A percentile compares a stretch with the other conserved stretches of the same genome.
Conservation (phyloP, 2,888 invertebrate species). For the Lacanobia oleracea region DNA sequence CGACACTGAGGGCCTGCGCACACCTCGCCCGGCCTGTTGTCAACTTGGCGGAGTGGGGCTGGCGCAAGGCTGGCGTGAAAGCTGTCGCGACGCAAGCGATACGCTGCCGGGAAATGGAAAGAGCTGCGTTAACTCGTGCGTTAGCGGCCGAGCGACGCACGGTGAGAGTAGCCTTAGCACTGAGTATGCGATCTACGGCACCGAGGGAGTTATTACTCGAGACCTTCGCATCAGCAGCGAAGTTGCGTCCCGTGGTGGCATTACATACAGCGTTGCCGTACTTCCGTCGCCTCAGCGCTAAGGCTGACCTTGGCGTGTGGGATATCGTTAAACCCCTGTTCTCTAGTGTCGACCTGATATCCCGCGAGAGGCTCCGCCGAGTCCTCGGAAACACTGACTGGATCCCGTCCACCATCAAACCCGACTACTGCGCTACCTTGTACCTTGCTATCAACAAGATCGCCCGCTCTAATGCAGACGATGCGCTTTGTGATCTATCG, state of each 20-base stretch:
- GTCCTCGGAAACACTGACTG: slow-evolving; percentile 51
- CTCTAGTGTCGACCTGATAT: slow-evolving; percentile 60
- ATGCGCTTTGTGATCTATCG: slow-evolving; percentile 66
- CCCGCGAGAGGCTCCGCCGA: slow-evolving; percentile 45
- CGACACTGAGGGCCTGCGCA: slow-evolving; percentile 72
- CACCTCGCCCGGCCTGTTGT: slow-evolving; percentile 72
- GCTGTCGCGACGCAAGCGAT: slow-evolving; percentile 74
- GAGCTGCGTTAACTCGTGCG: slow-evolving; percentile 60
- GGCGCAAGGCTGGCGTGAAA: slow-evolving; percentile 75
- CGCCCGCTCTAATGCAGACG: slow-evolving; percentile 50
- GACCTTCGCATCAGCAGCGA: slow-evolving; percentile 35
- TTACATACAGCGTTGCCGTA: slow-evolving; percentile 71
- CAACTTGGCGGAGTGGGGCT: slow-evolving; percentile 70
- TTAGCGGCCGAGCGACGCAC: slow-evolving; percentile 72
- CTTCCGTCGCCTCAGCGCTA: slow-evolving; percentile 58
- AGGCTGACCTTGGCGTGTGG: slow-evolving; percentile 70
- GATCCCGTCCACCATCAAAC: slow-evolving; percentile 69
- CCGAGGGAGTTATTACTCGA: slow-evolving; percentile 13
- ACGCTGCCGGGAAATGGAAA: slow-evolving; percentile 66
- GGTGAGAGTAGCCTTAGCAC: slow-evolving; percentile 68
- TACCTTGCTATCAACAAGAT: slow-evolving; percentile 65
- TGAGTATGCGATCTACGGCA: slow-evolving; percentile 56
- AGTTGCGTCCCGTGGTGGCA: slow-evolving; percentile 58
- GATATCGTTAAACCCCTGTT: slow-evolving; percentile 71
- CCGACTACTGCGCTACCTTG: slow-evolving; percentile 72